phyloP scores from a whole-genome alignment of 2,888 invertebrate species.

The Chromoteleia sp. region DNA sequence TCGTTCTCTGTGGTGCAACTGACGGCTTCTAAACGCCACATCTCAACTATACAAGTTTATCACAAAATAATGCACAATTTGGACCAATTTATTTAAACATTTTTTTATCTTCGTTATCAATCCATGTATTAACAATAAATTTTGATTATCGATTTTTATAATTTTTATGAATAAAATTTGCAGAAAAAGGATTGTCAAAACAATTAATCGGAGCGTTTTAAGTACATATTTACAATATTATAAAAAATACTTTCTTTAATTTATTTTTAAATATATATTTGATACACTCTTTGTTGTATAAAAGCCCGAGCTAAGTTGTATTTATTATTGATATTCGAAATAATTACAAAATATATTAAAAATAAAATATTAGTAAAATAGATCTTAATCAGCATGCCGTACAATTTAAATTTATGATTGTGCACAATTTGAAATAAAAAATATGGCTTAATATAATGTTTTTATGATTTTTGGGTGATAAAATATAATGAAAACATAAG shows the following conservation, averaged over 20 bases:
- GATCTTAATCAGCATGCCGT: no score
- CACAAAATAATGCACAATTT: conserved; percentile 59
- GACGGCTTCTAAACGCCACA: conserved; percentile 39
- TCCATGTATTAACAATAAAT: conserved; percentile 2
- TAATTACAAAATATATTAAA: no score
- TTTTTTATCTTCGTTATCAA: conserved; percentile 16
- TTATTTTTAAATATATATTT: no score
- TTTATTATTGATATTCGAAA: no score
- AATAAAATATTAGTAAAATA: no score
- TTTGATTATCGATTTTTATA: conserved; percentile 4
- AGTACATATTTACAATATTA: conserved; percentile 35
- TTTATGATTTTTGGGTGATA: no score
- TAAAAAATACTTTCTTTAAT: conserved; percentile 1
- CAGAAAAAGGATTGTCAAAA: neutral
- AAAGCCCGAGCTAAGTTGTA: no score
- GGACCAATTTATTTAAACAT: conserved; percentile 17
- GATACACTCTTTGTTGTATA: no score
- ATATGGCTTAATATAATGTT: no score
- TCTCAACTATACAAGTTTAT: conserved; percentile 64
- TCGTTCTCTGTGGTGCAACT: conserved; percentile 71
- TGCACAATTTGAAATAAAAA: no score
- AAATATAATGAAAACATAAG: no score
- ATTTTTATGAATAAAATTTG: neutral
- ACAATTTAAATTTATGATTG: no score
- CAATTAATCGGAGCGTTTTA: conserved; percentile 3